phyloP scores from a whole-genome alignment of 2,113 vertebrate genomes.

The Clarias gariepinus region DNA sequence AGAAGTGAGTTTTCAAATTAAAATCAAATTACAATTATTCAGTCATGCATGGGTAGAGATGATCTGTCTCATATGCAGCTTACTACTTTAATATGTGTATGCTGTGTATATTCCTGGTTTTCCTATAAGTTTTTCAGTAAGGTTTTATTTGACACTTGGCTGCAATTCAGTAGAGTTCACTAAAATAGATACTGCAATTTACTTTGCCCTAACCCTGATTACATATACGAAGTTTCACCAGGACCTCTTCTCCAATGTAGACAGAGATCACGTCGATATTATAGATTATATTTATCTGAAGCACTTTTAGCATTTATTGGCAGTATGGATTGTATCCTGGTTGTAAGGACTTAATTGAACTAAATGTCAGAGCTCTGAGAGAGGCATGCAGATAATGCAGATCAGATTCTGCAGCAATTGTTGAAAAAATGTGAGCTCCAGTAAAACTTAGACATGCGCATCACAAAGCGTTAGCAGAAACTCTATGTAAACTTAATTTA shows the following conservation, averaged over 20 bases:
- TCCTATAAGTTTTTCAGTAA: background rate
- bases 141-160: conserved; percentile 10
- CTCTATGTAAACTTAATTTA: conserved; percentile 15
- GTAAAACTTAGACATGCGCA: background rate
- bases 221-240: background rate
- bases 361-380: background rate
- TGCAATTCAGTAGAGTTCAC: background rate
- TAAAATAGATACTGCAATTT: conserved; percentile 25
- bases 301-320: conserved; percentile 8
- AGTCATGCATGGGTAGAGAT: background rate
- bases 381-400: background rate
- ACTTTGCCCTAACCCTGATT: background rate
- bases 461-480: background rate
- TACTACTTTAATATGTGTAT: background rate
- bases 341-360: background rate
- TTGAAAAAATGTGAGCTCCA: background rate
- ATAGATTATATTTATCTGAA: conserved; percentile 15
- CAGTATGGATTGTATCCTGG: background rate
- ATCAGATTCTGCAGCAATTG: background rate
- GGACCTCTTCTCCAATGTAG: background rate
- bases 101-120: background rate
- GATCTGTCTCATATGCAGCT: background rate
- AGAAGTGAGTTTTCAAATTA: background rate
- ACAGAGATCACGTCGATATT: background rate
- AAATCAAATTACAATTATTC: background rate